Percentiles rank a stretch among this genome's conserved stretches.
phyloP scores from a whole-genome alignment of 2,888 invertebrate species.

The Pollenia amentaria region DNA sequence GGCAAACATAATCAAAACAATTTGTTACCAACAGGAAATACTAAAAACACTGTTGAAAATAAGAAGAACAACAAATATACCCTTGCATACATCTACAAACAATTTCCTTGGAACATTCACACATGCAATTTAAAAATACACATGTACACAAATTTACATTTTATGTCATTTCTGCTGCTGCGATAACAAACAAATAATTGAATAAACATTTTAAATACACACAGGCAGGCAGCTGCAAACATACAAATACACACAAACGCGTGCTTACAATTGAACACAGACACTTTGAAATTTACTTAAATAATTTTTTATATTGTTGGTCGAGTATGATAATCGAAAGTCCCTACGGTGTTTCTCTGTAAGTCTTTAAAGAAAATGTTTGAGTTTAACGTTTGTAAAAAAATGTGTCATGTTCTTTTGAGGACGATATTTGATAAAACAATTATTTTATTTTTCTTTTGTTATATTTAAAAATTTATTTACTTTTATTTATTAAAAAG shows the following conservation, averaged over 20 bases:
- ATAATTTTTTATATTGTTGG: neutral
- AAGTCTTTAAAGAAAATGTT: neutral
- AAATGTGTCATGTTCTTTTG: too few relatives aligned
- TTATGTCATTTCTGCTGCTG: slow-evolving; percentile 44
- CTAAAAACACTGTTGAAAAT: slow-evolving; percentile 39
- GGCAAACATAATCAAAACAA: slow-evolving; percentile 59
- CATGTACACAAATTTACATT: slow-evolving; percentile 7
- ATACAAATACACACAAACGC: neutral
- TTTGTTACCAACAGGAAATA: slow-evolving; percentile 71
- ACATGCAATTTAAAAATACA: neutral
- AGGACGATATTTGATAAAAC: too few relatives aligned
- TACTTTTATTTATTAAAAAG: too few relatives aligned
- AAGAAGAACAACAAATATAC: slow-evolving; percentile 9
- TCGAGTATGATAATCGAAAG: slow-evolving; percentile 4
- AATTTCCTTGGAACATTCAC: slow-evolving; percentile 50
- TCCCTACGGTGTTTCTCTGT: neutral
- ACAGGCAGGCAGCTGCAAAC: neutral
- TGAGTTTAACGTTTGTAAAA: too few relatives aligned
- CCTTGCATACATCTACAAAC: slow-evolving; percentile 56
- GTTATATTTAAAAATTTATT: too few relatives aligned
- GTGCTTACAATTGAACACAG: neutral
- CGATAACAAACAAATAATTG: slow-evolving; percentile 71
- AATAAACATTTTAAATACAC: slow-evolving; percentile 57
- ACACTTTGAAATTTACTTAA: slow-evolving; percentile 14
- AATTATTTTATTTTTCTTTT: too few relatives aligned